Conservation (phyloP, 2,113 vertebrate genomes). For the Chaenogobius annularis region DNA sequence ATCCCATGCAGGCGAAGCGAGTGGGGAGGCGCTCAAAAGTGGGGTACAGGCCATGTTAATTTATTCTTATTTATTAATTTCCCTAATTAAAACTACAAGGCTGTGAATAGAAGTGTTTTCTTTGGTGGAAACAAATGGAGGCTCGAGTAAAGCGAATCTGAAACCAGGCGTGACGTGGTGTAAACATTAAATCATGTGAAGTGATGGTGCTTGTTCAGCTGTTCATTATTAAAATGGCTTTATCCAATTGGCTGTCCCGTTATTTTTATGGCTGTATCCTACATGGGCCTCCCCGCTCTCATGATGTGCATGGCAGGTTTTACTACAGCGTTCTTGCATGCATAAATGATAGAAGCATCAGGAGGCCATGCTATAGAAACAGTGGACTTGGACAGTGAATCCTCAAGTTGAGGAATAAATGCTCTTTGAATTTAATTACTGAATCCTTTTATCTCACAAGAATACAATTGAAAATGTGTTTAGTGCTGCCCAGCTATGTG, state of each 20-base stretch:
- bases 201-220: constrained; percentile 74
- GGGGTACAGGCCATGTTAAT: constrained; percentile 73
- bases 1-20: constrained; percentile 68
- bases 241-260: constrained; percentile 63
- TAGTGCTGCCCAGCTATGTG: not conserved
- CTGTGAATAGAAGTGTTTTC: constrained; percentile 74
- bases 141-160: constrained; percentile 62
- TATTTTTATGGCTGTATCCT: constrained; percentile 56
- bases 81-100: constrained; percentile 83
- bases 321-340: constrained; percentile 55
- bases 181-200: constrained; percentile 78
- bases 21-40: constrained; percentile 43
- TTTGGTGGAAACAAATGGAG: constrained; percentile 77
- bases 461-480: not conserved
- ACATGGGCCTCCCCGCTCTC: constrained; percentile 19
- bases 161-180: constrained; percentile 70
- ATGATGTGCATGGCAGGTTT: constrained; percentile 52
- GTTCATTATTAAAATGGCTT: constrained; percentile 75
- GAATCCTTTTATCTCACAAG: no score
- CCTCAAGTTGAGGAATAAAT: not conserved
- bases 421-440: not conserved
- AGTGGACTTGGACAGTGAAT: not conserved
- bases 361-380: not conserved
- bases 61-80: constrained; percentile 84
- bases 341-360: constrained; percentile 30